Percentiles rank a stretch among this genome's conserved stretches.
These are phyloP conservation scores for Trissolcus brochymenae DNA, from an alignment of 2,888 invertebrate species.

Conservation along the genomic window DNA sequence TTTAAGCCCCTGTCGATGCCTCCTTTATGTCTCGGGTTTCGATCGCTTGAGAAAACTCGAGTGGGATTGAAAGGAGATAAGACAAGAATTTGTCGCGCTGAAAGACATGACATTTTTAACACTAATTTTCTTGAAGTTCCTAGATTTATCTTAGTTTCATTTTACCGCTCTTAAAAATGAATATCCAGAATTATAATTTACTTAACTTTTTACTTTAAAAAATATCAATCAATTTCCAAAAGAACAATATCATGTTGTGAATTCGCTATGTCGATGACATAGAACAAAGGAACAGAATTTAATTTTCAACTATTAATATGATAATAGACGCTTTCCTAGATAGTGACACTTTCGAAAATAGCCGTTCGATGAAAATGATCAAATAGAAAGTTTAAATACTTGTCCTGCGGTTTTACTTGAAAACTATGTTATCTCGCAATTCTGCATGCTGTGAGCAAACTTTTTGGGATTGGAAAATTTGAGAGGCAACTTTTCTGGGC, in stretches of 20 bases:
- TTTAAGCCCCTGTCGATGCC: slow-evolving; percentile 43
- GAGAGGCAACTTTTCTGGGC: slow-evolving; percentile 18
- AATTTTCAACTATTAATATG: too few relatives aligned
- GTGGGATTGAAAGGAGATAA: slow-evolving; percentile 47
- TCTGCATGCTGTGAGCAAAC: background rate
- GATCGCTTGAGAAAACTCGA: slow-evolving; percentile 37
- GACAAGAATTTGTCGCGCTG: slow-evolving; percentile 45
- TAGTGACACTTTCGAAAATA: too few relatives aligned
- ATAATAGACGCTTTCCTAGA: too few relatives aligned
- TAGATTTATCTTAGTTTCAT: slow-evolving; percentile 5
- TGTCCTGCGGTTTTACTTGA: too few relatives aligned
- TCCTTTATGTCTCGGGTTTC: slow-evolving; percentile 42
- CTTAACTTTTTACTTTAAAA: too few relatives aligned
- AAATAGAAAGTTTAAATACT: too few relatives aligned
- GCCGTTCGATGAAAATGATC: too few relatives aligned
- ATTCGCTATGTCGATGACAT: too few relatives aligned
- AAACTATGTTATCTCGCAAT: slow-evolving; percentile 1
- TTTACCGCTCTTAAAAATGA: background rate
- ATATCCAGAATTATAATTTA: too few relatives aligned
- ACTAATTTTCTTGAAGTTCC: slow-evolving; percentile 33
- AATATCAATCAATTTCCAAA: too few relatives aligned
- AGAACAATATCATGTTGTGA: too few relatives aligned
- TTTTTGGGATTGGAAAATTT: slow-evolving; percentile 29
- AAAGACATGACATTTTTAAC: slow-evolving; percentile 50
- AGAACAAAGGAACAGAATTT: too few relatives aligned